Base-by-base conservation (phyloP, 1,140 invertebrate genomes). In the Drosophila littoralis region DNA sequence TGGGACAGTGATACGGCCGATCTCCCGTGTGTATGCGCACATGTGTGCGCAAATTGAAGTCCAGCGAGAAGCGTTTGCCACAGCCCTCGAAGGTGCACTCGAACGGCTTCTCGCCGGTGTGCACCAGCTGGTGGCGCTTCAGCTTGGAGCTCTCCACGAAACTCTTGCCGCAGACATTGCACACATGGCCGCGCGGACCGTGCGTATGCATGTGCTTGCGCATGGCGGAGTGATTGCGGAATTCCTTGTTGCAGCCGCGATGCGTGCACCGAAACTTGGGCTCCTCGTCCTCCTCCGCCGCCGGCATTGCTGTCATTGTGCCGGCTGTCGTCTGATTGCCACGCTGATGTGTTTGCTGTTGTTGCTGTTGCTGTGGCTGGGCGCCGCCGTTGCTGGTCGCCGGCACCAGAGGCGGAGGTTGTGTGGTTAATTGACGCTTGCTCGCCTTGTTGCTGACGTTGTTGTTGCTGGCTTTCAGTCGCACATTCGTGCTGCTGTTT, bases 1-100 rank as follows among this genome's bases (percentile, higher is more conserved):
- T 99, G 0, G 98, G 98, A 94, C 98, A 99, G 50, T 99, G 98
- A 91, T 99, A 99, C 0, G 98, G 98, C 50, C 98, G 94, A 93
- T 99, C 98, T 2, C 97, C 98, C 0, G 98, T 99, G 93, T 99
- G 98, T 82, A 99, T 99, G 64, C 98, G 94, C 2, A 99, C 98
- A 93, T 99, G 98, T 10, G 98, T 99, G 92, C 98, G 95, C 42
- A 91, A 69, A 70, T 91, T 91, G 32, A 99, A 99, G 92, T 99
- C 98, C 67, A 99, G 93, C 67, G 98, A 99, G 93, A 99, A 99
- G 81, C 98, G 94, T 90, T 99, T 99, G 2, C 98, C 98, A 93
- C 98, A 99, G 1, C 98, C 98, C 93, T 99, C 98, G 93, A 99
- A 99, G 12, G 98, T 99, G 93, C 98, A 99, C 94, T 99, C 95